Percentiles rank a stretch among this genome's conserved stretches.
phyloP scores from a whole-genome alignment of 2,113 vertebrate species.

The Malurus elegans region DNA sequence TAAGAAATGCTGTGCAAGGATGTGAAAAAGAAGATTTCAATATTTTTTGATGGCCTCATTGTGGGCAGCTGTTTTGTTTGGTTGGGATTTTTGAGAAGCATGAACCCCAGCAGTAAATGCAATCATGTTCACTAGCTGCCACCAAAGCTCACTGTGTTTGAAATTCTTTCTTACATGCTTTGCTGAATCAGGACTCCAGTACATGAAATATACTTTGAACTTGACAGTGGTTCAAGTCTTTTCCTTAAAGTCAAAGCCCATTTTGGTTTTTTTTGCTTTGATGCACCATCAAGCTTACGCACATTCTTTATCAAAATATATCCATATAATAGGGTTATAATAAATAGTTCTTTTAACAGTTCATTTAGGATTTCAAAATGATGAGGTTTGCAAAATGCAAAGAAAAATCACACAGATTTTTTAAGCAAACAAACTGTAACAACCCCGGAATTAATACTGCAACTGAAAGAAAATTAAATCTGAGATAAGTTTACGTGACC shows the following conservation, averaged over 20 bases:
- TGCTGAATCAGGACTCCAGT: slow-evolving; percentile 23
- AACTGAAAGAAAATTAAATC: slow-evolving; percentile 22
- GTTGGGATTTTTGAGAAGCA: background rate
- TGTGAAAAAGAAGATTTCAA: slow-evolving; percentile 2
- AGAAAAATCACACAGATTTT: slow-evolving; percentile 14
- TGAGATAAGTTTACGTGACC: background rate
- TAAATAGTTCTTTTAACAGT: slow-evolving; percentile 48
- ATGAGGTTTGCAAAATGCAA: slow-evolving; percentile 43
- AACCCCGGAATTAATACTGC: background rate
- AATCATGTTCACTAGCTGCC: background rate
- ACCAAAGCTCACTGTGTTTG: background rate
- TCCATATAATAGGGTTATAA: slow-evolving; percentile 13
- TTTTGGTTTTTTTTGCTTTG: slow-evolving; percentile 16
- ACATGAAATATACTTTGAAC: slow-evolving; percentile 20
- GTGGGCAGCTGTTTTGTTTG: background rate
- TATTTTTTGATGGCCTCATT: slow-evolving; percentile 26
- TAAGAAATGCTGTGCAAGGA: slow-evolving; percentile 23
- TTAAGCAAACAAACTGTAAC: slow-evolving; percentile 29
- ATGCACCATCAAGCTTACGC: slow-evolving; percentile 21
- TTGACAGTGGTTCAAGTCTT: background rate
- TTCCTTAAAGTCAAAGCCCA: slow-evolving; percentile 9
- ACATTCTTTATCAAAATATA: slow-evolving; percentile 25
- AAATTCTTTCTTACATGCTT: background rate
- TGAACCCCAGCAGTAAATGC: slow-evolving; percentile 15
- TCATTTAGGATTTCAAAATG: slow-evolving; percentile 34